Base-by-base conservation (phyloP, 1,140 invertebrate species). In the Platyscapa corneri region DNA sequence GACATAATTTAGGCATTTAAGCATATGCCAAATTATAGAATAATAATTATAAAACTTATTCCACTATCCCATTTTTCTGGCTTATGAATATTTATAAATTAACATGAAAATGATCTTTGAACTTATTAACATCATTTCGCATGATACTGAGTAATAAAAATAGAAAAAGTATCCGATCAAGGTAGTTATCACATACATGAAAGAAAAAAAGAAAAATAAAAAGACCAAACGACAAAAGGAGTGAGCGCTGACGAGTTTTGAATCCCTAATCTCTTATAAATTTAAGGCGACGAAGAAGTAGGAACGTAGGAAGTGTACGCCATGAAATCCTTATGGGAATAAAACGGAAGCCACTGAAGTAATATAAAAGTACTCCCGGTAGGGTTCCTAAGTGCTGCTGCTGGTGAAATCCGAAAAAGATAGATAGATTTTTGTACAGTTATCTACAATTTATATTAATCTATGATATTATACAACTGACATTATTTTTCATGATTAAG, bases 301-400 rank as follows among this genome's bases (percentile, higher is more conserved):
- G 12, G 0, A 30, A 23, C 3, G 32, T 8, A 3, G 32, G 37
- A 32, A 12, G 3, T 37, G 20, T 37, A 18, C 16, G 16, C 37
- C 18, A 14, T 27, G 18, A 39, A 34, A 72, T 72, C 37, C 70
- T 72, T 72, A 39, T 72, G 70, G 70, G 70, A 72, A 16, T 27
- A 72, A 34, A 37, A 39, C 2, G 18, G 2, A 72, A 72, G 14
- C 70, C 34, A 39, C 34, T 72, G 23, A 2, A 72, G 70, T 39
- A 72, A 72, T 72, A 39, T 18, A 32, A 34, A 72, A 72, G 70
- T 39, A 72, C 14, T 72, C 70, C 70, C 70, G n/a, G 14, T 72
- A 34, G 70, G 34, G 16, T 72, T 72, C 34, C 14, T 39, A 72
- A 72, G 37, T 72, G 37, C 37, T 72, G 39, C 32, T 72, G 23